Conservation (phyloP, 2,797 vertebrate genomes). For the Macroramphosus scolopax region DNA sequence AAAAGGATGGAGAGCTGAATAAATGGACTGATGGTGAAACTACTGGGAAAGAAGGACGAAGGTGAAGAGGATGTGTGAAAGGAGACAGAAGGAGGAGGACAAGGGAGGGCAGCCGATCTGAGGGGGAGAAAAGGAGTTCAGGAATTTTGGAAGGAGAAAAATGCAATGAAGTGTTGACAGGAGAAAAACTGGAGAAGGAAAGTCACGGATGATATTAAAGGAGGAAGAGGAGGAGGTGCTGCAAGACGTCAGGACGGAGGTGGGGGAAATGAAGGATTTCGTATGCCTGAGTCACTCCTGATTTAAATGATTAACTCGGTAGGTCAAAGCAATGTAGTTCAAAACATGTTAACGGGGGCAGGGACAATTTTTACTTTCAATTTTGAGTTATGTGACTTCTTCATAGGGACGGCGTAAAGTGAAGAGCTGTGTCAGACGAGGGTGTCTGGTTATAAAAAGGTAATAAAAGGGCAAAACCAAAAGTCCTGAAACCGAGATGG, state of each 20-base stretch:
- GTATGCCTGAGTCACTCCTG: slow-evolving; percentile 22
- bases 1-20: not conserved
- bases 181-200: slow-evolving; percentile 1
- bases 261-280: slow-evolving; percentile 16
- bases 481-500: too few relatives aligned
- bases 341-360: slow-evolving; percentile 41
- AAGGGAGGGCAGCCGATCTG: not conserved
- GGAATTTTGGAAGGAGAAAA: not conserved
- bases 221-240: slow-evolving; percentile 1
- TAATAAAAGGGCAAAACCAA: too few relatives aligned
- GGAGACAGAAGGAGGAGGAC: not conserved
- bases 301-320: slow-evolving; percentile 41
- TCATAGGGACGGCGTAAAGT: slow-evolving; percentile 29
- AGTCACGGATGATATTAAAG: not conserved
- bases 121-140: not conserved
- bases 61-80: not conserved
- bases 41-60: not conserved
- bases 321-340: slow-evolving; percentile 46
- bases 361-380: slow-evolving; percentile 32
- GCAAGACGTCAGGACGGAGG: too few relatives aligned
- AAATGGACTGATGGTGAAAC: too few relatives aligned
- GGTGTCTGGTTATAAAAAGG: not conserved
- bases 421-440: not conserved
- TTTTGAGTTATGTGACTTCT: slow-evolving; percentile 41
- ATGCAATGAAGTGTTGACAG: not conserved